Conservation (phyloP, 2,113 vertebrate species). For the Pseudois nayaur region DNA sequence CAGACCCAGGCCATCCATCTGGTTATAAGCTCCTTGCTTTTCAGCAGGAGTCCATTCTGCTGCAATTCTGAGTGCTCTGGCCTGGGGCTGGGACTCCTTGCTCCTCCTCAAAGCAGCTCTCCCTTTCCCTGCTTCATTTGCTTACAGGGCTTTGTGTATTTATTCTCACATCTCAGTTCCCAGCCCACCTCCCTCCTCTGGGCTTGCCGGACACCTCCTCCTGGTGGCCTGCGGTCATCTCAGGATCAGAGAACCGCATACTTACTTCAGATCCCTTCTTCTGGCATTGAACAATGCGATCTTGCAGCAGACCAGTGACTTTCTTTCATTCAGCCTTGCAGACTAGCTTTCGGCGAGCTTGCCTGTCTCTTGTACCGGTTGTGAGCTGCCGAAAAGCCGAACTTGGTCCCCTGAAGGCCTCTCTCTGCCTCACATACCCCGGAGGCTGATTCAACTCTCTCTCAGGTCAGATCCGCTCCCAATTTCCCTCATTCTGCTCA, state of each 20-base stretch:
- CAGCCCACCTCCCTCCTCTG: neutral
- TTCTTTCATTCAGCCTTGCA: neutral
- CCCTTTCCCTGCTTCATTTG: neutral
- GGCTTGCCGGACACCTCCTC: neutral
- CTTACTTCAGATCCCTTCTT: neutral
- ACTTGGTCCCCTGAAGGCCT: neutral
- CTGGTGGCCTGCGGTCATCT: neutral
- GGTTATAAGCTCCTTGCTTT: neutral
- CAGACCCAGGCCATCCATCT: accelerated
- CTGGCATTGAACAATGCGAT: neutral
- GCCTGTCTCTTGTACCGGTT: neutral
- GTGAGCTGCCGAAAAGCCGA: neutral
- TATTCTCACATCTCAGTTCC: neutral
- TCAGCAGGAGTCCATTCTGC: neutral
- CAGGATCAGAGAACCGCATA: neutral
- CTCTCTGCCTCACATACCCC: neutral
- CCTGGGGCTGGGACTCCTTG: neutral
- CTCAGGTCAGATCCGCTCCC: neutral
- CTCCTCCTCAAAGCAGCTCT: neutral
- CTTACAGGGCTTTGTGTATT: neutral
- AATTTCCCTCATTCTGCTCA: neutral
- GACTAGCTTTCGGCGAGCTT: neutral
- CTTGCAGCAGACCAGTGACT: neutral
- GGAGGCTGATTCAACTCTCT: neutral
- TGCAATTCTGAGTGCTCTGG: neutral